These are phyloP conservation scores for Euwallacea similis DNA, from an alignment of 1,140 invertebrate species.

Conservation along the genomic window DNA sequence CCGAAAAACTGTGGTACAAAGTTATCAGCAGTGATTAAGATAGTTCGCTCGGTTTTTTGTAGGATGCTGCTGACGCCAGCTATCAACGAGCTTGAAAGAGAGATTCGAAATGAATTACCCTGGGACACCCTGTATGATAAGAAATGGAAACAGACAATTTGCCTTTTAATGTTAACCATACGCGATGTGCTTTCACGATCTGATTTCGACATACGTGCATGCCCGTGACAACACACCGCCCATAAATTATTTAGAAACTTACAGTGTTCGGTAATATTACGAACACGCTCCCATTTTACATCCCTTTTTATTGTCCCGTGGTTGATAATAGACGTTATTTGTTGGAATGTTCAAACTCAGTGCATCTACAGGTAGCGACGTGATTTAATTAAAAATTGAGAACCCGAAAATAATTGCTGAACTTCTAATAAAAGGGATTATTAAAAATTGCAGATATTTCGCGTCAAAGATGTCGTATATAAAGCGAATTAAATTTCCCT, in stretches of 20 bases:
- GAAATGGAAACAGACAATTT: constrained; percentile 16
- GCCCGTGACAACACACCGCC: constrained; percentile 8
- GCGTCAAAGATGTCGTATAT: background rate
- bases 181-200: constrained; percentile 23
- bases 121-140: too few relatives aligned
- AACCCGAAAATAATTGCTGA: background rate
- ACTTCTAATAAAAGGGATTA: background rate
- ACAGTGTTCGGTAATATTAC: constrained; percentile 23
- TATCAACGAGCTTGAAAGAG: too few relatives aligned
- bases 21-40: too few relatives aligned
- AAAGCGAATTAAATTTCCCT: constrained; percentile 6
- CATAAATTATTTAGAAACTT: constrained; percentile 30
- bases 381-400: background rate
- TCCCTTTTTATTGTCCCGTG: background rate
- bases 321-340: too few relatives aligned
- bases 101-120: too few relatives aligned
- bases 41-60: too few relatives aligned
- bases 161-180: constrained; percentile 35
- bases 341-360: background rate
- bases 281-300: constrained; percentile 21
- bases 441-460: background rate
- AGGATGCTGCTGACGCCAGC: too few relatives aligned
- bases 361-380: too few relatives aligned
- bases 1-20: too few relatives aligned
- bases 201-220: constrained; percentile 20